Percentiles rank a stretch among this genome's conserved stretches.
phyloP scores from a whole-genome alignment of 2,113 vertebrate genomes.

The Trematomus loennbergii region DNA sequence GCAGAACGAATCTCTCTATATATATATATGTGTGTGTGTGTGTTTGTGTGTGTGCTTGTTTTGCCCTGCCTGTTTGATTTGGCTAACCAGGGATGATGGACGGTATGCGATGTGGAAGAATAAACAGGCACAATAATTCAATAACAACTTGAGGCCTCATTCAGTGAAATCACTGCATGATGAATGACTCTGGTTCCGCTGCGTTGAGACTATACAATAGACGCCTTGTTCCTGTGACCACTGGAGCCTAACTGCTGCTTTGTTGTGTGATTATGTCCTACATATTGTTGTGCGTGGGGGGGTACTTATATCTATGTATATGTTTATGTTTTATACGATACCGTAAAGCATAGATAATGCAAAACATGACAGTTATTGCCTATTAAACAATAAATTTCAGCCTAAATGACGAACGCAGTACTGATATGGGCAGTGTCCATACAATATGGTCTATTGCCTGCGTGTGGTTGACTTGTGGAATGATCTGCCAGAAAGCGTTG shows the following conservation, averaged over 20 bases:
- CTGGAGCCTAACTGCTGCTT: conserved; percentile 33
- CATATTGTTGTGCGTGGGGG: conserved; percentile 24
- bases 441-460: too few species aligned
- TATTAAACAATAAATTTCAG: background rate
- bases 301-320: background rate
- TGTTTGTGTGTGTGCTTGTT: conserved; percentile 21
- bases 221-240: conserved; percentile 33
- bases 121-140: conserved; percentile 55
- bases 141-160: conserved; percentile 43
- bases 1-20: background rate
- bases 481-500: too few species aligned
- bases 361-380: background rate
- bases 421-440: background rate
- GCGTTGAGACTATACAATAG: conserved; percentile 29
- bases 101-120: conserved; percentile 36
- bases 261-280: conserved; percentile 30
- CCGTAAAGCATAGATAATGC: conserved; percentile 2
- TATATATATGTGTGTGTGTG: background rate
- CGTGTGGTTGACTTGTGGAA: too few species aligned
- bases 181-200: conserved; percentile 48
- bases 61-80: conserved; percentile 37
- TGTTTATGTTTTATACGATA: conserved; percentile 28
- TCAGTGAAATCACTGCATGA: conserved; percentile 57
- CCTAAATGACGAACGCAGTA: background rate
- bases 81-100: conserved; percentile 38